These are phyloP conservation scores for Atrina japonica DNA, from an alignment of 2,888 invertebrate genomes.

Conservation along the genomic window DNA sequence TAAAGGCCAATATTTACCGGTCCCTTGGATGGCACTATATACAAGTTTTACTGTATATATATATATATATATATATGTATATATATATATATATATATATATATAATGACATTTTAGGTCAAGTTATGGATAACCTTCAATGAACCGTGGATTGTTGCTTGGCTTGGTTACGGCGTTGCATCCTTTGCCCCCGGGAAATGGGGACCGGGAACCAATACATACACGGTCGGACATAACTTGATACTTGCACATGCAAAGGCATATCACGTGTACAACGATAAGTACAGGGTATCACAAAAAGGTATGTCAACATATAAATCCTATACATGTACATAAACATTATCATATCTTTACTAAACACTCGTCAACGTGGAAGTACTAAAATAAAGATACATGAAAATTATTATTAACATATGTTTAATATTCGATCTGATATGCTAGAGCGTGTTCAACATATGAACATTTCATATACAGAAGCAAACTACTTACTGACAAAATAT, in stretches of 20 bases:
- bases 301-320: conserved; percentile 30
- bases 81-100: too few species aligned
- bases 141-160: conserved; percentile 83
- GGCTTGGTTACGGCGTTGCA: conserved; percentile 67
- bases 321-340: background rate
- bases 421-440: too few species aligned
- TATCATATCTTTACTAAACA: background rate
- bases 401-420: background rate
- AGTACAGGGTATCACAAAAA: conserved; percentile 20
- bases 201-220: conserved; percentile 25
- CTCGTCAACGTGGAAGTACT: background rate
- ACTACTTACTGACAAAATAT: too few species aligned
- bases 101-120: too few species aligned
- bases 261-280: conserved; percentile 43
- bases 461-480: too few species aligned
- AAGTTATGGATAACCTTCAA: conserved; percentile 90
- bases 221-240: conserved; percentile 46
- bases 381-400: background rate
- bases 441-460: too few species aligned
- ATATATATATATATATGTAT: too few species aligned
- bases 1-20: too few species aligned
- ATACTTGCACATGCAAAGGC: conserved; percentile 55
- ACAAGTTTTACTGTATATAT: too few species aligned
- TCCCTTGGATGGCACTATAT: too few species aligned
- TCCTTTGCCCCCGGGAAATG: conserved; percentile 60